Base-by-base conservation (phyloP, 2,113 vertebrate genomes). In the Callipepla californica region DNA sequence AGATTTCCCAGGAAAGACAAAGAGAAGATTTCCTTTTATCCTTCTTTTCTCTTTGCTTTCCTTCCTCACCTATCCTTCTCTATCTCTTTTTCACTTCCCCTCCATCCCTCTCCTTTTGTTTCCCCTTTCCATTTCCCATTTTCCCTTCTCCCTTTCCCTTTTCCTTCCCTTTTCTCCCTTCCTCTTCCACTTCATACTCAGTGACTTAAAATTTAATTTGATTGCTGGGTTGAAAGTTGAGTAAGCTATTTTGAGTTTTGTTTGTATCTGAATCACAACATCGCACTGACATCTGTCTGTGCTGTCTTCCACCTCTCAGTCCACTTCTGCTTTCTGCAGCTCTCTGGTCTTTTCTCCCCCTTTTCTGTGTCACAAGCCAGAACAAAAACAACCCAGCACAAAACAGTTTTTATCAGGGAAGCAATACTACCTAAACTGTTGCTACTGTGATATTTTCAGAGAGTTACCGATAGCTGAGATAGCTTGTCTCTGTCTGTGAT, bases 91-190 rank as follows among this genome's bases (percentile, higher is more conserved):
- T 38, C 15, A 14, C 6, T 15, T 13, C 13, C 20, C 25, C 25
- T 48, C 6, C 5, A 1, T 73, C 7, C 8, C 19, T 20, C 12
- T 67, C 38, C 38, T 6, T 2, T 23, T 7, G 1, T 25, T 38
- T 62, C 1, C 15, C 14, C 23, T 38, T 36, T 22, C 21, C 21
- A 25, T 36, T 38, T 25, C 22, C 59, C 34, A 16, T 36, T 38
- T 22, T 36, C 22, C 13, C 34, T 61, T 61, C 34, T 36, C n/a
- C 21, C 20, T 34, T 61, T 25, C 23, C 22, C 13, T 23, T 36
- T 36, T 36, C 34, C n/a, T 25, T 38, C 48, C 6, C 6, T 2
- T 80, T 8, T 13, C 16, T 22, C 14, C 6, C 2, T 23, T 7
- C 3, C 5, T 7, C 16, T 50, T 80, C 3, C 4, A 4, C 14